A percentile compares a stretch with the other conserved stretches of the same genome.
Conservation (phyloP, 2,113 vertebrate species). For the Genyomyrus donnyi region DNA sequence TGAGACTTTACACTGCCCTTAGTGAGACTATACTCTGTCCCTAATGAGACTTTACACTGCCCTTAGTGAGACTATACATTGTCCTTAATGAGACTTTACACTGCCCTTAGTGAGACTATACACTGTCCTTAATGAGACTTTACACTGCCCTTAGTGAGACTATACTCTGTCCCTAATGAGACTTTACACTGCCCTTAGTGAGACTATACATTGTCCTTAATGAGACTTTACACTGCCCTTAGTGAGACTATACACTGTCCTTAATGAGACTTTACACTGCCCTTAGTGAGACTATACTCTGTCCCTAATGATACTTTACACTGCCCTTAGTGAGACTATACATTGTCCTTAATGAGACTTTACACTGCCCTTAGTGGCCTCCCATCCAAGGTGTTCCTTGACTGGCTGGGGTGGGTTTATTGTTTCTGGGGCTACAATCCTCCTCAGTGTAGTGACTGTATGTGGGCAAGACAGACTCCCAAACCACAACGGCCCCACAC, state of each 20-base stretch:
- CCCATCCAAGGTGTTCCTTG: background rate
- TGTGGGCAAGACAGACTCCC: background rate
- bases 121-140: background rate
- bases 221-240: background rate
- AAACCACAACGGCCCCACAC: background rate
- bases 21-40: background rate
- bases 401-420: background rate
- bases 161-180: too few species aligned
- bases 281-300: too few species aligned
- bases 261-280: background rate
- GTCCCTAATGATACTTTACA: background rate
- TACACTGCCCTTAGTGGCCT: background rate
- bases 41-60: background rate
- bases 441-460: background rate
- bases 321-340: background rate
- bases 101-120: background rate
- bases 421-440: background rate
- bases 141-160: background rate
- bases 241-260: background rate
- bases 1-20: background rate
- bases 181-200: background rate
- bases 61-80: background rate
- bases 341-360: background rate
- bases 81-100: background rate
- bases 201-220: background rate